A percentile compares a stretch with the other conserved stretches of the same genome.
phyloP scores from a whole-genome alignment of 2,797 vertebrate species.

The Spinibarbus caldwelli region DNA sequence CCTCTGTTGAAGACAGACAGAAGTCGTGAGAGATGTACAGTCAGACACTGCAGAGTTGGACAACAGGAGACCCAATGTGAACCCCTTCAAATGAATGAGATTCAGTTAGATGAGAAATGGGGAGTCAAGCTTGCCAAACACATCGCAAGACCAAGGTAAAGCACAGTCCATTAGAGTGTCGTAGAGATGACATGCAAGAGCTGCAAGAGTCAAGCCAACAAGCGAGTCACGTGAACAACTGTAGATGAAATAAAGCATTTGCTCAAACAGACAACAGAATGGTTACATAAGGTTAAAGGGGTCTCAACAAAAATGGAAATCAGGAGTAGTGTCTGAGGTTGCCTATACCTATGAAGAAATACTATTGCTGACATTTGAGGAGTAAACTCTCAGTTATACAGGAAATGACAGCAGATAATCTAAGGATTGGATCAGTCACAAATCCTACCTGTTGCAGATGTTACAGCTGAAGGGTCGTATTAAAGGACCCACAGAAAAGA shows the following conservation, averaged over 20 bases:
- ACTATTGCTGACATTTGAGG: neutral
- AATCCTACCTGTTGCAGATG: slow-evolving; percentile 17
- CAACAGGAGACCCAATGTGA: slow-evolving; percentile 10
- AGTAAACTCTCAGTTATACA: neutral
- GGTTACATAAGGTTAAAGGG: neutral
- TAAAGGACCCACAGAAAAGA: slow-evolving; percentile 1
- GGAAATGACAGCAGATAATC: slow-evolving; percentile 1
- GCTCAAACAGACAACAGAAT: slow-evolving; percentile 24
- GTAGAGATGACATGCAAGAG: slow-evolving; percentile 39
- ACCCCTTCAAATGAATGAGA: neutral
- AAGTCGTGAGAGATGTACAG: neutral
- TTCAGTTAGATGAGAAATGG: slow-evolving; percentile 9
- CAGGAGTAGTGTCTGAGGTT: neutral
- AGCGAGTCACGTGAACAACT: slow-evolving; percentile 7
- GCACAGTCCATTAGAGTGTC: neutral
- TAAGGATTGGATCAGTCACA: neutral
- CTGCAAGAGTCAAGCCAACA: slow-evolving; percentile 24
- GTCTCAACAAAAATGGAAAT: neutral
- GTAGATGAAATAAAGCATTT: slow-evolving; percentile 25
- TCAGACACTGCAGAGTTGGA: neutral
- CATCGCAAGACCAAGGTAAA: neutral
- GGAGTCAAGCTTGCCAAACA: neutral
- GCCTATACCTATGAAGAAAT: neutral
- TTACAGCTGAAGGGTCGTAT: neutral
- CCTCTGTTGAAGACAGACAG: slow-evolving; percentile 70